phyloP scores from a whole-genome alignment of 2,797 vertebrate species.

The Cyprinella venusta region DNA sequence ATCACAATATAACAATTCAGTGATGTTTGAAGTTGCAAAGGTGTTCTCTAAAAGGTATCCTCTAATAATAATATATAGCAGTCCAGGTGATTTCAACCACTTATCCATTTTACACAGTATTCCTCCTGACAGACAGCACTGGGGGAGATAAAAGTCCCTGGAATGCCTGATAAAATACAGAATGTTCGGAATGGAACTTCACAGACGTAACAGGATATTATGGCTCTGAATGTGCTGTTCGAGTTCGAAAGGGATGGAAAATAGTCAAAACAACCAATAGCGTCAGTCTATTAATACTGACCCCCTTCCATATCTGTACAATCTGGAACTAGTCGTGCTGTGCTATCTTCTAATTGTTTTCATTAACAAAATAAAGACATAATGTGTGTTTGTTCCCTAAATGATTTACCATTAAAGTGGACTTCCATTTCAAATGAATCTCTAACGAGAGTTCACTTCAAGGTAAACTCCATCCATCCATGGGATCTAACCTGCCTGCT shows the following conservation, averaged over 20 bases:
- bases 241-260: slow-evolving; percentile 18
- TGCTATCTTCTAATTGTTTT: slow-evolving; percentile 28
- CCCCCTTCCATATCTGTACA: background rate
- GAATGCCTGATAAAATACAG: slow-evolving; percentile 34
- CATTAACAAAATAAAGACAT: slow-evolving; percentile 35
- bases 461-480: slow-evolving; percentile 22
- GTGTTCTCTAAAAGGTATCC: background rate
- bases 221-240: slow-evolving; percentile 5
- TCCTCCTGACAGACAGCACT: slow-evolving; percentile 36
- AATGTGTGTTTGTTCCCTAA: background rate
- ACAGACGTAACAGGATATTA: slow-evolving; percentile 30
- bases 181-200: slow-evolving; percentile 24
- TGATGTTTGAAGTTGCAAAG: background rate
- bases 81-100: slow-evolving; percentile 48
- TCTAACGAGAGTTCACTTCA: slow-evolving; percentile 23
- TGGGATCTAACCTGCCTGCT: slow-evolving; percentile 37
- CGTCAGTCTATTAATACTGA: slow-evolving; percentile 20
- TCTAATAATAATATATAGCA: background rate
- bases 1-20: background rate
- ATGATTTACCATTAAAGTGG: slow-evolving; percentile 23
- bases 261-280: slow-evolving; percentile 35
- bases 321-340: slow-evolving; percentile 14
- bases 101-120: slow-evolving; percentile 39
- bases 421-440: slow-evolving; percentile 4
- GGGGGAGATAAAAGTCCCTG: slow-evolving; percentile 36